Evolutionary conservation across 1,140 invertebrate species (phyloP), one percentile per base, ranked within the genome.

Genomic region (Diabrotica virgifera): DNA sequence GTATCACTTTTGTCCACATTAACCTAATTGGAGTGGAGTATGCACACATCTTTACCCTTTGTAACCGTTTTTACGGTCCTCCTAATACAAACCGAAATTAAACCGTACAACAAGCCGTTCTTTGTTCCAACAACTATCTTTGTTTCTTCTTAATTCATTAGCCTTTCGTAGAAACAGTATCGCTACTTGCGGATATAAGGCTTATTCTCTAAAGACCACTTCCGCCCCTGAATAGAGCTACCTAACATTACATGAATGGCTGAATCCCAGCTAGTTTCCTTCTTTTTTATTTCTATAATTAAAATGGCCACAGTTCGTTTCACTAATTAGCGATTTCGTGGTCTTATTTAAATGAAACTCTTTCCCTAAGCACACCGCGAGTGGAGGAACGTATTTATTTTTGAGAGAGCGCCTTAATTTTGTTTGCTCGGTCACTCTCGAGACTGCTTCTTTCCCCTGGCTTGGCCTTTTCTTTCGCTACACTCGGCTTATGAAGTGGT

Each of bases 401-500:
- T 62, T 60, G 56, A 36, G 56, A 59, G 56, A 52, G 57, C 36
- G 52, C 51, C 59, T 56, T 59, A 53, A 69, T 69, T 69, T 69
- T 69, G 66, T 66, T 63, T 69, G 52, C 50, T 57, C 50, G 38
- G 38, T 54, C 61, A 52, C 64, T 62, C 38, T 50, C 51, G 62
- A 36, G 61, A 12, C 65, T 24, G 24, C 24, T 24, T 24, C 24
- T 24, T 24, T 24, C 24, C 24, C 24, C 24, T 24, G 24, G 24
- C 24, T 24, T 24, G 24, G 24, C 1, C 24, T 37, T 59, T 58
- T 35, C 14, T 35, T 63, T 38, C 66, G 62, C 69, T 71, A 70
- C 70, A 71, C 70, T 71, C 40, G 70, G 61, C 63, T 70, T 70
- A 71, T 71, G 67, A 71, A 71, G 70, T 71, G 70, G 67, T 67